Conservation (phyloP, 2,113 vertebrate species). For the Chaetodon trifascialis region DNA sequence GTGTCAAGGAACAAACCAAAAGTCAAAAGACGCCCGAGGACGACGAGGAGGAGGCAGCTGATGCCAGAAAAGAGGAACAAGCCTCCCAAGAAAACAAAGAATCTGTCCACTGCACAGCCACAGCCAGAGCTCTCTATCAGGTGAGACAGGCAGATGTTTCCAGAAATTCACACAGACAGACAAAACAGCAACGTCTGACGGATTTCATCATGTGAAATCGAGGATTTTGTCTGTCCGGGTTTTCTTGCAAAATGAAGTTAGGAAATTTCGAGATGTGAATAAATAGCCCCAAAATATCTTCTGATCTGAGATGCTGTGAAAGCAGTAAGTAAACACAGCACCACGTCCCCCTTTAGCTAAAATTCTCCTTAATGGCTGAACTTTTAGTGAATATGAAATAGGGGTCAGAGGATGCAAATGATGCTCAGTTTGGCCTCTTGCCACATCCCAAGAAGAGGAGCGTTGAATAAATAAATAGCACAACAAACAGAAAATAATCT, state of each 20-base stretch:
- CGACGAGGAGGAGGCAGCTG: conserved; percentile 44
- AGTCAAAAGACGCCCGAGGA: conserved; percentile 60
- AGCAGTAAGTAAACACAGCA: background rate
- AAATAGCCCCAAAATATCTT: background rate
- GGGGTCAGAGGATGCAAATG: background rate
- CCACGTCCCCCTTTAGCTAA: background rate
- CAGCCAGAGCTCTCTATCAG: conserved; percentile 30
- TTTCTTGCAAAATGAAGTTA: background rate
- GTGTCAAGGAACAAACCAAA: conserved; percentile 46
- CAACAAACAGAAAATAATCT: background rate
- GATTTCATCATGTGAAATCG: too few relatives aligned
- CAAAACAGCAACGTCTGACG: background rate
- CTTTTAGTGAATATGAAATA: conserved; percentile 5
- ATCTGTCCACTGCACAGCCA: background rate
- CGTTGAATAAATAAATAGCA: conserved; percentile 12
- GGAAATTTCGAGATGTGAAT: background rate
- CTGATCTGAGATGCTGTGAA: background rate
- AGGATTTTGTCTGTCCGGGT: background rate
- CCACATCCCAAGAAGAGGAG: background rate
- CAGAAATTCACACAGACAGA: background rate
- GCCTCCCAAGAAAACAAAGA: conserved; percentile 18
- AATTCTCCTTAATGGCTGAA: background rate
- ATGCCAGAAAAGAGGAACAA: conserved; percentile 34
- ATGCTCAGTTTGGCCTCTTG: background rate
- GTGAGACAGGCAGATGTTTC: conserved; percentile 24